These are phyloP conservation scores for Orchesella flavescens DNA, from an alignment of 2,888 invertebrate species.

Conservation along the genomic window DNA sequence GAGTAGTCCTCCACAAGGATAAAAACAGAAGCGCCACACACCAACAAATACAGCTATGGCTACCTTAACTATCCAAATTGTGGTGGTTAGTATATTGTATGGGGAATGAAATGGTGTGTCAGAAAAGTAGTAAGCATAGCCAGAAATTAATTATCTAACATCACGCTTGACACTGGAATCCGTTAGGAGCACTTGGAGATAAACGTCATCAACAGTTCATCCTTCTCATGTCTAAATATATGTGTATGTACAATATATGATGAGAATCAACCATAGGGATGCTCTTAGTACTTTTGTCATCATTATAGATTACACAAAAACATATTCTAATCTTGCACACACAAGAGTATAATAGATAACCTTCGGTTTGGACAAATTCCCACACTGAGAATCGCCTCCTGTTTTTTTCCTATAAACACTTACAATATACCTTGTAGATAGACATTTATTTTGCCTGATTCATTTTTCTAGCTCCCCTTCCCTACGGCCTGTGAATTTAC, in stretches of 20 bases:
- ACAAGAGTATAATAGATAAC: slow-evolving; percentile 18
- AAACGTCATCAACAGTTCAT: slow-evolving; percentile 62
- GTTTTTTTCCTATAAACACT: slow-evolving; percentile 41
- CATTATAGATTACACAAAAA: neutral
- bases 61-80: no score
- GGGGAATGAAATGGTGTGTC: neutral
- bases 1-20: no score
- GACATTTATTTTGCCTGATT: slow-evolving; percentile 62
- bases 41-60: no score
- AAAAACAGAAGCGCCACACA: no score
- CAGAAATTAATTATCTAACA: slow-evolving; percentile 60
- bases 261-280: slow-evolving; percentile 41
- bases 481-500: slow-evolving; percentile 52
- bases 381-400: slow-evolving; percentile 53
- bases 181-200: slow-evolving; percentile 36
- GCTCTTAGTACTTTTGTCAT: slow-evolving; percentile 40
- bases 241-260: slow-evolving; percentile 8
- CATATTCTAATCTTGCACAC: slow-evolving; percentile 18
- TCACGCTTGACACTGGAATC: slow-evolving; percentile 53
- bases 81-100: no score
- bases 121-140: slow-evolving; percentile 10
- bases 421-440: slow-evolving; percentile 13
- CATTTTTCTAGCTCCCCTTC: slow-evolving; percentile 49
- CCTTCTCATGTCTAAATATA: slow-evolving; percentile 43
- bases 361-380: slow-evolving; percentile 6